Conservation (phyloP, 1,140 invertebrate genomes). For the Thaumatotibia leucotreta region DNA sequence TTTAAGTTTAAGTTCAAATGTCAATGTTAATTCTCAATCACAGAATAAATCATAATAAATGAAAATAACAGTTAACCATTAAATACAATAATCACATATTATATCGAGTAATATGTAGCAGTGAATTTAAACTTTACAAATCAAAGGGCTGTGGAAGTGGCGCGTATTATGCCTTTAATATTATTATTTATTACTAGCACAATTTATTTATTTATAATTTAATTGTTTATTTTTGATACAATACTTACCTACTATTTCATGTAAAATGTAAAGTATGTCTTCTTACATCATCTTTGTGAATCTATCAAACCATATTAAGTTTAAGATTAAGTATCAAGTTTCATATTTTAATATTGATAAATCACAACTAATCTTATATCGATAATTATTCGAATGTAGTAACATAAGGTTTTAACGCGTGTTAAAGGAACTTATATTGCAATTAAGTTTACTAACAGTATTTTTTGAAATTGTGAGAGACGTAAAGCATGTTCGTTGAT, state of each 20-base stretch:
- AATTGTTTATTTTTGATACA: conserved; percentile 3
- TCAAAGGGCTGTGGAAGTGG: conserved; percentile 10
- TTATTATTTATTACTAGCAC: conserved; percentile 5
- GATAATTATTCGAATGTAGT: conserved; percentile 1
- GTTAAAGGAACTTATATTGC: background rate
- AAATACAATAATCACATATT: background rate
- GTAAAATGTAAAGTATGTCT: conserved; percentile 4
- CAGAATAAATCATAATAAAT: background rate
- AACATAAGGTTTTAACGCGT: background rate
- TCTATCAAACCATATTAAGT: background rate
- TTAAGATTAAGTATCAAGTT: background rate
- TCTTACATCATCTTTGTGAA: background rate
- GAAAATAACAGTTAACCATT: no score
- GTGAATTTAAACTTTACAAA: conserved; percentile 10
- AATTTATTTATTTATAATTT: conserved; percentile 20
- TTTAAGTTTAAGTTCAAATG: background rate
- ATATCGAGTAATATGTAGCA: background rate
- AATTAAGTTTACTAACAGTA: conserved; percentile 13
- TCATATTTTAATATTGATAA: background rate
- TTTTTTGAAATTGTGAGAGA: conserved; percentile 13
- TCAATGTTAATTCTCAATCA: background rate
- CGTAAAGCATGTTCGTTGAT: background rate
- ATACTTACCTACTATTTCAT: background rate
- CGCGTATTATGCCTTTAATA: background rate
- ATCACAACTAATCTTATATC: conserved; percentile 6